Evolutionary conservation across 2,888 invertebrate genomes (phyloP).

Genomic region (Tridacna crocea): DNA sequence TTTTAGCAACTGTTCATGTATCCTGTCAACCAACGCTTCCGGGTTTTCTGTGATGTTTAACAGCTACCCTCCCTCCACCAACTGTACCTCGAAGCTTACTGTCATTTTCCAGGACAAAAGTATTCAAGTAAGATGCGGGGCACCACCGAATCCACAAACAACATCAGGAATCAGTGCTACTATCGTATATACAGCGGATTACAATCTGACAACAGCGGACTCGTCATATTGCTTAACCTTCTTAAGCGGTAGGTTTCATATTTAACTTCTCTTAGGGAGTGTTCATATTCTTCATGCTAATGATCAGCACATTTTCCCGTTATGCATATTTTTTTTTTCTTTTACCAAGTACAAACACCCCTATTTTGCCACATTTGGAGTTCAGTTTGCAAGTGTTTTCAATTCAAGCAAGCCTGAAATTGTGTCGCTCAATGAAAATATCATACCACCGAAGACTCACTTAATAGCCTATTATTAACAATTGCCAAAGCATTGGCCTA

Average conservation of each 20-base stretch:
- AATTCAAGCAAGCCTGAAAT: no score
- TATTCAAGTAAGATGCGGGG: conserved; percentile 41
- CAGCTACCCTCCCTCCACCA: conserved; percentile 12
- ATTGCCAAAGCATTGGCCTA: no score
- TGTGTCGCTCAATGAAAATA: no score
- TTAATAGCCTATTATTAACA: no score
- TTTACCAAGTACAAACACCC: no score
- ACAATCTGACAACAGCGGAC: background rate
- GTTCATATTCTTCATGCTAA: background rate
- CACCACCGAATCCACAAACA: conserved; percentile 15
- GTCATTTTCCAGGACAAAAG: conserved; percentile 41
- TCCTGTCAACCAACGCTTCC: conserved; percentile 11
- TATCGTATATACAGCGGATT: conserved; percentile 15
- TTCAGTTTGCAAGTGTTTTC: no score
- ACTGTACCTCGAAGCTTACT: conserved; percentile 39
- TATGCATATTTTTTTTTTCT: no score
- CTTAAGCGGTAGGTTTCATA: conserved; percentile 24
- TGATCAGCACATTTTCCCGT: background rate
- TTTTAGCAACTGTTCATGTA: conserved; percentile 30
- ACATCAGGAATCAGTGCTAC: conserved; percentile 28
- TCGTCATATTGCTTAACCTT: conserved; percentile 47
- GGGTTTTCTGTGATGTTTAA: conserved; percentile 32
- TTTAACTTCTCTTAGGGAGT: background rate
- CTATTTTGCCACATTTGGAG: no score
- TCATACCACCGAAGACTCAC: no score